Evolutionary conservation across 1,140 invertebrate genomes (phyloP), one percentile per base, ranked within the genome.

Genomic region (Sogatella furcifera): DNA sequence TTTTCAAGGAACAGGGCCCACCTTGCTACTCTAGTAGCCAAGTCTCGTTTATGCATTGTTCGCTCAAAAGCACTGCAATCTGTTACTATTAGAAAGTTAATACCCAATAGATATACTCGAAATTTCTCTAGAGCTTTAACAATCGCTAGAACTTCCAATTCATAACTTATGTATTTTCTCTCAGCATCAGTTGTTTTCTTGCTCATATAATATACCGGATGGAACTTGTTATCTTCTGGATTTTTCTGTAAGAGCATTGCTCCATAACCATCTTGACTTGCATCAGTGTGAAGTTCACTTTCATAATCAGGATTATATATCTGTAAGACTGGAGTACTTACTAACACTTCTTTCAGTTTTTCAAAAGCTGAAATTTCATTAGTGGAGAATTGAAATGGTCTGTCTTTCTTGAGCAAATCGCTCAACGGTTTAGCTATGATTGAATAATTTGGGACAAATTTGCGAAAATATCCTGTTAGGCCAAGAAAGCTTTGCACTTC

Each of bases 401-500:
- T 52, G 52, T 54, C 11, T 42, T 28, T 54, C 15, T 21, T n/a
- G 52, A 5, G 31, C 52, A 41, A 14, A 34, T 11, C 22, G n/a
- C 31, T 46, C 21, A 13, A 8, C 14, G 21, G 14, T 38, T 19
- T 49, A 9, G 31, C 31, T 9, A 31, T 31, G 31, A 41, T n/a
- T 41, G 15, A n/a, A 57, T 15, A 14, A 57, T 17, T 9, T 46
- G 15, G 11, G 49, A 54, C 21, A 60, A 69, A 70, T 58, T 70
- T 73, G 8, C 69, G 59, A 58, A 74, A 73, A 65, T 72, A 73
- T 11, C 68, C 65, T 8, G 66, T 64, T 17, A 73, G 53, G 13
- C 73, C 72, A 4, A 73, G 38, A 61, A 73, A 75, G 42, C 65
- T 68, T 43, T 71, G 68, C 3, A 75, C 28, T 46, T 70, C 56